Conservation (phyloP, 2,113 vertebrate genomes). For the Anarrhichthys ocellatus region DNA sequence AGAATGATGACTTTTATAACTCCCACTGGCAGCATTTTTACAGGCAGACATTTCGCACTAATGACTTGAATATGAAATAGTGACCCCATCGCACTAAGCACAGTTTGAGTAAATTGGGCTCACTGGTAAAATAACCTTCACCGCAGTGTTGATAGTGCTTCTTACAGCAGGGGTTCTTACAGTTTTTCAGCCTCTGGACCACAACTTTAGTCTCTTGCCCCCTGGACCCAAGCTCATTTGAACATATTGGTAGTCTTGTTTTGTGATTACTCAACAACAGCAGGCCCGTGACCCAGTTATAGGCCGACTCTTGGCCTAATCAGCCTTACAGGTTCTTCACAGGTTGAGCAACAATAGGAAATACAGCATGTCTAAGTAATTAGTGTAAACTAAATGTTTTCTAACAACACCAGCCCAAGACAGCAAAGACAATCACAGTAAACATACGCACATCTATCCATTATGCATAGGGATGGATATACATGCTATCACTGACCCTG, state of each 20-base stretch:
- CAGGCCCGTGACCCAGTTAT: slow-evolving; percentile 43
- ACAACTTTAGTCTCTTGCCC: slow-evolving; percentile 43
- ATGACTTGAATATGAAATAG: slow-evolving; percentile 75
- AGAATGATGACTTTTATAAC: slow-evolving; percentile 69
- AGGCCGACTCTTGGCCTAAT: slow-evolving; percentile 11
- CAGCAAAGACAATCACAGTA: slow-evolving; percentile 12
- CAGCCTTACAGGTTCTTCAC: slow-evolving; percentile 53
- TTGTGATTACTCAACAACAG: slow-evolving; percentile 55
- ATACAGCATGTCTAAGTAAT: slow-evolving; percentile 47
- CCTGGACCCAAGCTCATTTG: slow-evolving; percentile 46
- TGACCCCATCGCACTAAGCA: slow-evolving; percentile 61
- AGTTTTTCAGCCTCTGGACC: slow-evolving; percentile 30
- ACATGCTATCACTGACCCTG: slow-evolving; percentile 32
- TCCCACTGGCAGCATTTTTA: slow-evolving; percentile 69
- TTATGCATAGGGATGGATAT: slow-evolving; percentile 42
- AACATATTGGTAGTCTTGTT: slow-evolving; percentile 32
- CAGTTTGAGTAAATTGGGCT: slow-evolving; percentile 69
- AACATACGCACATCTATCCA: slow-evolving; percentile 24
- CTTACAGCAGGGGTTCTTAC: slow-evolving; percentile 25
- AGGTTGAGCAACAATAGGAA: slow-evolving; percentile 36
- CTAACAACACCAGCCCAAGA: slow-evolving; percentile 4
- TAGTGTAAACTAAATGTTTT: slow-evolving; percentile 37
- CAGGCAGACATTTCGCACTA: slow-evolving; percentile 63
- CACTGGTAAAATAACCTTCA: slow-evolving; percentile 67
- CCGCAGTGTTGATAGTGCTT: slow-evolving; percentile 21